Evolutionary conservation across 2,113 vertebrate genomes (phyloP).

Genomic region (Tachuris rubrigastra): DNA sequence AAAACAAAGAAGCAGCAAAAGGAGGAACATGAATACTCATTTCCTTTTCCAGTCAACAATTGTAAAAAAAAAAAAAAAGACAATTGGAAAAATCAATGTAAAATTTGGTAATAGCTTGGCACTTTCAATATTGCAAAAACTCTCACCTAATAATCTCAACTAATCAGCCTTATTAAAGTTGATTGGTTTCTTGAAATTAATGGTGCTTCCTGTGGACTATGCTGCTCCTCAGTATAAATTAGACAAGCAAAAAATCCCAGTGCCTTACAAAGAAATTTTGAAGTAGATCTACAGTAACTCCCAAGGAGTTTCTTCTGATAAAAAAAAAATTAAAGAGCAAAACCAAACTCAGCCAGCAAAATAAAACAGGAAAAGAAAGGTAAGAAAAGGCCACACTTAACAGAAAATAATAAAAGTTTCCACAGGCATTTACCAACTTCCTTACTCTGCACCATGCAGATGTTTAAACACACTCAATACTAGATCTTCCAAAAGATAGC

Average conservation of each 20-base stretch:
- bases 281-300: background rate
- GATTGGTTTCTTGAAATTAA: constrained; percentile 20
- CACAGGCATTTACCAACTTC: background rate
- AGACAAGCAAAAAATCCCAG: background rate
- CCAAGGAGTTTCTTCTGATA: background rate
- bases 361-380: background rate
- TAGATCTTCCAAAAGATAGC: background rate
- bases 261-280: background rate
- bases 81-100: background rate
- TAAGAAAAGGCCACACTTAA: background rate
- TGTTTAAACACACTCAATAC: background rate
- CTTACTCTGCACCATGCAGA: background rate
- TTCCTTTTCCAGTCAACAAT: constrained; percentile 13
- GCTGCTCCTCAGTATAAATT: background rate
- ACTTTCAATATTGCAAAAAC: background rate
- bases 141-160: background rate
- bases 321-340: background rate
- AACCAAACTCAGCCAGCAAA: background rate
- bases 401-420: background rate
- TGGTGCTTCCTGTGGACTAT: background rate
- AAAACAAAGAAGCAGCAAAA: background rate
- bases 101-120: background rate
- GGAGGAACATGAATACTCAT: background rate
- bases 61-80: background rate
- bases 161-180: background rate